phyloP scores from a whole-genome alignment of 2,113 vertebrate species.

The Pachyramphus minor region DNA sequence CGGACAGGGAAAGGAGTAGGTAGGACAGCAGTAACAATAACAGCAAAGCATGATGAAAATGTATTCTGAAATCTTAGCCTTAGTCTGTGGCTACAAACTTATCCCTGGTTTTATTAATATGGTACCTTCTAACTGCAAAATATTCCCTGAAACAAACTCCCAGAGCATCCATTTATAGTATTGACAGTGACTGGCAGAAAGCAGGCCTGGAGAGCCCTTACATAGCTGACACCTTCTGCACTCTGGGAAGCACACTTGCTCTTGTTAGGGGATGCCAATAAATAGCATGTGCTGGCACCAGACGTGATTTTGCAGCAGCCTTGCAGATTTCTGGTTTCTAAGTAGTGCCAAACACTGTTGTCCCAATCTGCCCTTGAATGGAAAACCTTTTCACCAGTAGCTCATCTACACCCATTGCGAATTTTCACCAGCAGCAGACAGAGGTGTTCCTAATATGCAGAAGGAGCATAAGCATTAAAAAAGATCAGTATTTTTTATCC shows the following conservation, averaged over 20 bases:
- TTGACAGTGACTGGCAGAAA: background rate
- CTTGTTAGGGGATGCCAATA: background rate
- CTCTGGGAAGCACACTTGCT: background rate
- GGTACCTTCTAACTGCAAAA: background rate
- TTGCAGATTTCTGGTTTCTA: background rate
- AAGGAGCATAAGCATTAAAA: background rate
- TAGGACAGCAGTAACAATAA: background rate
- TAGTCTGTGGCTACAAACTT: background rate
- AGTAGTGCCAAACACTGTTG: background rate
- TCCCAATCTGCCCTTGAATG: background rate
- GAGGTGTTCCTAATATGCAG: background rate
- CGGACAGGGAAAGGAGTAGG: background rate
- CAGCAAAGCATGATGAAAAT: background rate
- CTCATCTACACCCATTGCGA: background rate
- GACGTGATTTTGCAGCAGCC: background rate
- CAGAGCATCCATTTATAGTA: background rate
- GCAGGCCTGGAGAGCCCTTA: background rate
- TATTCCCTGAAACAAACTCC: background rate
- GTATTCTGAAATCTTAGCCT: background rate
- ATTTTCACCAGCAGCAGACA: background rate
- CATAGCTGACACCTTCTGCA: background rate
- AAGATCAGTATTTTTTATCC: background rate
- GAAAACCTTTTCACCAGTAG: background rate
- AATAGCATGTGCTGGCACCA: background rate
- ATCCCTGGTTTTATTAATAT: background rate